phyloP scores from a whole-genome alignment of 2,888 invertebrate genomes.

The Athalia cordata region DNA sequence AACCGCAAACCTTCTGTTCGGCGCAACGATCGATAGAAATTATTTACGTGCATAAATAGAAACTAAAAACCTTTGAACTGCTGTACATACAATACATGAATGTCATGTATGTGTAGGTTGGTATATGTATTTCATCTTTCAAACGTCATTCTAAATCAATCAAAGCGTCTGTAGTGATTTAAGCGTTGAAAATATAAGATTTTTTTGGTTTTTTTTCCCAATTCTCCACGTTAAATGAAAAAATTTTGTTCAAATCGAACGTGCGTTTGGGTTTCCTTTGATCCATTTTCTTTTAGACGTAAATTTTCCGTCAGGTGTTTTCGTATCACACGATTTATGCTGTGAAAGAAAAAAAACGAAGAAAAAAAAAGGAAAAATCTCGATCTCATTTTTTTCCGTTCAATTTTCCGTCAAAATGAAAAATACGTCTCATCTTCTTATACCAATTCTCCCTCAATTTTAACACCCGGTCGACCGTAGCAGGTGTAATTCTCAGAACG shows the following conservation, averaged over 20 bases:
- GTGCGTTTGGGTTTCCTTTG: neutral
- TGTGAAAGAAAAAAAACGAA: neutral
- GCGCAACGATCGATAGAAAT: no score
- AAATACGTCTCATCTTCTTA: constrained; percentile 14
- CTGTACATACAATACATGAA: no score
- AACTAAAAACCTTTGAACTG: no score
- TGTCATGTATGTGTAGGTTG: neutral
- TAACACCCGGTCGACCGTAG: constrained; percentile 5
- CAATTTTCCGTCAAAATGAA: constrained; percentile 32
- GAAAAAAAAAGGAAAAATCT: neutral
- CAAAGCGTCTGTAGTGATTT: neutral
- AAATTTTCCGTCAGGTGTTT: neutral
- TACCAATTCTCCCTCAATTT: constrained; percentile 6
- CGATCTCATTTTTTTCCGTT: neutral
- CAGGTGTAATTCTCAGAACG: constrained; percentile 27
- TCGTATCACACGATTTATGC: neutral
- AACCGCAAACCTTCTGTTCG: no score
- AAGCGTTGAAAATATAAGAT: no score
- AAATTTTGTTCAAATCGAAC: neutral
- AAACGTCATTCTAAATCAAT: constrained; percentile 3
- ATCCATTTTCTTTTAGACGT: neutral
- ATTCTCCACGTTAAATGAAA: no score
- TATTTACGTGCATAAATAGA: no score
- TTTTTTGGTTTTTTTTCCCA: no score
- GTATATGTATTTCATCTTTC: neutral